phyloP scores from a whole-genome alignment of 2,888 invertebrate species.

The Eueremaeus valkanovi region DNA sequence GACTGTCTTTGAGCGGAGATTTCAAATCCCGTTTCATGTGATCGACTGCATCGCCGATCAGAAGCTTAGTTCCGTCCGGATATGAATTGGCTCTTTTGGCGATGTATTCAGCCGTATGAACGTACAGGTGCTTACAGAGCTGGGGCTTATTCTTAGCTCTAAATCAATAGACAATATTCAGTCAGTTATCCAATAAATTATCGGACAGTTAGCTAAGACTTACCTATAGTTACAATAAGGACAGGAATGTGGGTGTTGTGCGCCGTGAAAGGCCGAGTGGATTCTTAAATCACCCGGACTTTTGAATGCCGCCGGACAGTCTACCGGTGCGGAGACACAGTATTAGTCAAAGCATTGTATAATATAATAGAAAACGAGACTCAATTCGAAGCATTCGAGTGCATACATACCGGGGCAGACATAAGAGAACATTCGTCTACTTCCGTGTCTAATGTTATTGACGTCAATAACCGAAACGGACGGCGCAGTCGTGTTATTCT shows the following conservation, averaged over 20 bases:
- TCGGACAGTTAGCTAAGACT: neutral
- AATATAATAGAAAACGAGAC: neutral
- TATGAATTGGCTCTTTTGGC: slow-evolving; percentile 44
- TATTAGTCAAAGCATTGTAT: neutral
- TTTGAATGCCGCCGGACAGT: slow-evolving; percentile 78
- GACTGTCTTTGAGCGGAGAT: neutral
- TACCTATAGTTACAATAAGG: slow-evolving; percentile 51
- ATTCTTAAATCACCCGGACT: slow-evolving; percentile 68
- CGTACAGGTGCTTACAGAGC: slow-evolving; percentile 51
- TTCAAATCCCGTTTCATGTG: slow-evolving; percentile 37
- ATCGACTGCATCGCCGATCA: slow-evolving; percentile 27
- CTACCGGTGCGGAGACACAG: too few species aligned
- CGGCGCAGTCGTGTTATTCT: neutral
- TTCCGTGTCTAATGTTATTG: slow-evolving; percentile 38
- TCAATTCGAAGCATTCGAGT: neutral
- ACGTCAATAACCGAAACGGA: slow-evolving; percentile 35
- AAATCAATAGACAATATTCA: neutral
- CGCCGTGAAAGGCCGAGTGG: slow-evolving; percentile 68
- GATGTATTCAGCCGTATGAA: slow-evolving; percentile 50
- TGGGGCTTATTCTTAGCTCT: slow-evolving; percentile 53
- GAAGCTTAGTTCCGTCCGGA: slow-evolving; percentile 40
- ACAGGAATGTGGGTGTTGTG: slow-evolving; percentile 62
- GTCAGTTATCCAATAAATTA: neutral
- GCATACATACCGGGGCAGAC: slow-evolving; percentile 40
- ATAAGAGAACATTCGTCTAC: slow-evolving; percentile 43